These are phyloP conservation scores for Ligdia adustata DNA, from an alignment of 2,888 invertebrate species.

Conservation along the genomic window DNA sequence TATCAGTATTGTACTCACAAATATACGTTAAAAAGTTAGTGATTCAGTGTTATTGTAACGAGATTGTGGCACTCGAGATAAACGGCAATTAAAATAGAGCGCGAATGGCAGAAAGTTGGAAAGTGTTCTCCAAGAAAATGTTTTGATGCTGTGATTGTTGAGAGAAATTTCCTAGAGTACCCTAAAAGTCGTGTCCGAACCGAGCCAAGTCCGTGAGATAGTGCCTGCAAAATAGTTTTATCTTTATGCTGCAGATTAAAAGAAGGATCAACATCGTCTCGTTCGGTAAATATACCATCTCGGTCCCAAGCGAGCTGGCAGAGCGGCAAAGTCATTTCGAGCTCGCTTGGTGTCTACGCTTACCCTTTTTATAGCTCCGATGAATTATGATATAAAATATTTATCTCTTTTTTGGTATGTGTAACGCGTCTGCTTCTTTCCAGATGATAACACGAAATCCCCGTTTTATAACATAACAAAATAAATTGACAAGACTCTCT, in stretches of 20 bases:
- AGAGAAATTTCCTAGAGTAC: conserved; percentile 13
- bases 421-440: conserved; percentile 69
- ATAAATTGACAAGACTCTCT: conserved; percentile 55
- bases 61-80: conserved; percentile 7
- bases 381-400: conserved; percentile 80
- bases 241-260: conserved; percentile 57
- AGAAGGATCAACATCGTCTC: conserved; percentile 53
- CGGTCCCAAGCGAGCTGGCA: conserved; percentile 54
- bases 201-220: conserved; percentile 30
- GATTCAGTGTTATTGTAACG: conserved; percentile 7
- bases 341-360: conserved; percentile 53
- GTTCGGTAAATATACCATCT: conserved; percentile 44
- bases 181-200: conserved; percentile 21
- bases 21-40: conserved; percentile 20
- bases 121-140: conserved; percentile 12
- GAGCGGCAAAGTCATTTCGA: conserved; percentile 62
- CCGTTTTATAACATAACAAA: conserved; percentile 60
- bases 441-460: conserved; percentile 70
- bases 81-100: conserved; percentile 17
- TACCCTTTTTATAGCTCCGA: conserved; percentile 72
- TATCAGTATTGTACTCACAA: conserved; percentile 23
- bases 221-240: conserved; percentile 42
- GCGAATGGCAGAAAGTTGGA: conserved; percentile 4
- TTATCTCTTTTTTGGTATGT: conserved; percentile 72
- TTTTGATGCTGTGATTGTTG: conserved; percentile 13